These are phyloP conservation scores for Lasioglossum oenotherae DNA, from an alignment of 2,888 invertebrate species.

Conservation along the genomic window DNA sequence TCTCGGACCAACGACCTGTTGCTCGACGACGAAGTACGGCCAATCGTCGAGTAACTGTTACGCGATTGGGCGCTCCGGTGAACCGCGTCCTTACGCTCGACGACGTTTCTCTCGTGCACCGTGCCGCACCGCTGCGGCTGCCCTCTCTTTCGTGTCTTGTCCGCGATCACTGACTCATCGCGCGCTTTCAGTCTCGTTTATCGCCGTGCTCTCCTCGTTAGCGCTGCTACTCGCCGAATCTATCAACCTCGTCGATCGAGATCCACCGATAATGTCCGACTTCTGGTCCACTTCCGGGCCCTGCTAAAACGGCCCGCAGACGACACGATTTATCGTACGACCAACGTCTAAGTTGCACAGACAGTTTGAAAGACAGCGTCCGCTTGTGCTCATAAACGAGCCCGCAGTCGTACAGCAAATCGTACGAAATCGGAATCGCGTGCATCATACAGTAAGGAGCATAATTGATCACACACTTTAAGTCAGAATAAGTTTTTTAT, in stretches of 20 bases:
- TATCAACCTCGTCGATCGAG: not conserved
- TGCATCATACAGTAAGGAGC: not conserved
- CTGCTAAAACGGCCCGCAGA: not conserved
- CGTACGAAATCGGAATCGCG: no score
- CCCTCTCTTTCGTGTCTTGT: not conserved
- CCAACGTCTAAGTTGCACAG: no score
- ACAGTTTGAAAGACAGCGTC: no score
- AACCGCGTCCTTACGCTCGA: constrained; percentile 44
- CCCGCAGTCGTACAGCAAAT: no score
- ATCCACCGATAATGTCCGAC: not conserved
- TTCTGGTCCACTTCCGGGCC: not conserved
- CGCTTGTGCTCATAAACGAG: no score
- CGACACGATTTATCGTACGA: no score
- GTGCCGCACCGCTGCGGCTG: not conserved
- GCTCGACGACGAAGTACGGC: constrained; percentile 64
- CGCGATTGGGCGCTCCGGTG: constrained; percentile 60
- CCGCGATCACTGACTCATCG: constrained; percentile 14
- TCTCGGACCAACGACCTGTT: constrained; percentile 79
- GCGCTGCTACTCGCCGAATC: not conserved
- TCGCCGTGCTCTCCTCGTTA: not conserved
- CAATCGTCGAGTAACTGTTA: constrained; percentile 65
- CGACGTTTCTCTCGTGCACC: constrained; percentile 3
- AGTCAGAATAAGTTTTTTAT: no score
- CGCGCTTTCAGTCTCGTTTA: not conserved
- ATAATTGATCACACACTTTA: no score